Evolutionary conservation across 2,113 vertebrate genomes (phyloP), one percentile per base, ranked within the genome.

Genomic region (Corynorhinus townsendii): DNA sequence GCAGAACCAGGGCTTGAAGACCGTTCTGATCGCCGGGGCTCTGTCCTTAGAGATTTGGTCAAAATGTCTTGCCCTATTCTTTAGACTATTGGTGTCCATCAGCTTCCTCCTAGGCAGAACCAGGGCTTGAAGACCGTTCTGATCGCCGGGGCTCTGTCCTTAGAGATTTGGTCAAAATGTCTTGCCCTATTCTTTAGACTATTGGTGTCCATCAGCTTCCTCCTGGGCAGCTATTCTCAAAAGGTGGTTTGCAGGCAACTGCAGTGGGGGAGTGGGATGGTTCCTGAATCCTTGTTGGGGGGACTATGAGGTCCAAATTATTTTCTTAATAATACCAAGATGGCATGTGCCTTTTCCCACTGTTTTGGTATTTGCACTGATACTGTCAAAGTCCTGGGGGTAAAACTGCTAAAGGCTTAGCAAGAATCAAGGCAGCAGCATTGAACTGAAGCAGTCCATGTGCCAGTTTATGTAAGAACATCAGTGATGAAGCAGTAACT

Each of bases 301-400:
- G 20, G 49, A 2, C 45, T 71, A 0, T 47, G n/a, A 91, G 26
- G 2, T 54, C 79, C 35, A 79, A 40, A 38, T 45, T 76, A 11
- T 49, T 91, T 93, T 84, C 38, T n/a, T 68, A 40, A 79, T 69
- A 89, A 87, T n/a, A 62, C 49, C 14, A 71, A 62, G 33, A 40
- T 45, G 14, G 15, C 45, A 40, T 54, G 22, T 93, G 49, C 47
- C 56, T 91, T 71, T 79, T 35, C 35, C 84, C 35, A 14, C 30
- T 19, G 11, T 24, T 75, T 77, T 59, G 71, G 38, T 40, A 75
- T 88, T 95, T 73, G 20, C 45, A 80, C 1, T 35, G 38, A 75
- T 6, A 26, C 11, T 54, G 9, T 2, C 45, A 33, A 73, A 75
- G 8, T 83, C 16, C 17, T 11, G 45, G 17, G 40, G 4, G 2